A percentile compares a stretch with the other conserved stretches of the same genome.
Evolutionary conservation across 2,888 invertebrate species (phyloP).

Genomic region (Eucera pruinosa): DNA sequence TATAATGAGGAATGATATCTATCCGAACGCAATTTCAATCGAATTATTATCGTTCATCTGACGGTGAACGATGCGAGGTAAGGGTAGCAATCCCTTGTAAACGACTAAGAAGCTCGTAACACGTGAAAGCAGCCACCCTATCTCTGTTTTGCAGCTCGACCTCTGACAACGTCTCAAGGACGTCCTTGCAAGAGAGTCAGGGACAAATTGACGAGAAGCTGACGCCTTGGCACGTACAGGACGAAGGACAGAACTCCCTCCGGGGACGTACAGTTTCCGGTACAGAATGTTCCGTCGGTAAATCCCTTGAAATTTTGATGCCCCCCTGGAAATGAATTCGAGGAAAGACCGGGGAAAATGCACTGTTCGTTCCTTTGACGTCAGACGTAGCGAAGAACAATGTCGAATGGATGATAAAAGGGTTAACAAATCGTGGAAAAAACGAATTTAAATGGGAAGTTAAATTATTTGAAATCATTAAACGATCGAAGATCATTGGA

Average conservation of each 20-base stretch:
- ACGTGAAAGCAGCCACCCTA: conserved; percentile 45
- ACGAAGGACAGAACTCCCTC: conserved; percentile 34
- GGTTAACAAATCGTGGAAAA: too few species aligned
- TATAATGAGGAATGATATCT: too few species aligned
- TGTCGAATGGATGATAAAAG: neutral
- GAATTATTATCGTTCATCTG: conserved; percentile 19
- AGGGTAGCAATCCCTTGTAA: neutral
- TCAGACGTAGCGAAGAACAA: too few species aligned
- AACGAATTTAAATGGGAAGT: too few species aligned
- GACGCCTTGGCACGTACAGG: conserved; percentile 33
- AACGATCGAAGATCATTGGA: too few species aligned
- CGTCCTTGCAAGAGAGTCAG: conserved; percentile 13
- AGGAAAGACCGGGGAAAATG: conserved; percentile 10
- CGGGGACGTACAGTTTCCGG: conserved; percentile 18
- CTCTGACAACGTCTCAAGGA: conserved; percentile 30
- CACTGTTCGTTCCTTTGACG: too few species aligned
- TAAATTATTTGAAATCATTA: too few species aligned
- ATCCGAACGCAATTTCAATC: too few species aligned
- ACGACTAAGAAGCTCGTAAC: conserved; percentile 45
- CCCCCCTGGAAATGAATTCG: conserved; percentile 41
- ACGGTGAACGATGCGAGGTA: neutral
- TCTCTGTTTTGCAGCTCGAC: conserved; percentile 43
- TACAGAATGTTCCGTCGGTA: neutral
- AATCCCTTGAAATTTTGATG: conserved; percentile 43
- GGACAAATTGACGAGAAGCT: conserved; percentile 51